Evolutionary conservation across 2,113 vertebrate genomes (phyloP), one percentile per base, ranked within the genome.

Genomic region (Scomber japonicus): DNA sequence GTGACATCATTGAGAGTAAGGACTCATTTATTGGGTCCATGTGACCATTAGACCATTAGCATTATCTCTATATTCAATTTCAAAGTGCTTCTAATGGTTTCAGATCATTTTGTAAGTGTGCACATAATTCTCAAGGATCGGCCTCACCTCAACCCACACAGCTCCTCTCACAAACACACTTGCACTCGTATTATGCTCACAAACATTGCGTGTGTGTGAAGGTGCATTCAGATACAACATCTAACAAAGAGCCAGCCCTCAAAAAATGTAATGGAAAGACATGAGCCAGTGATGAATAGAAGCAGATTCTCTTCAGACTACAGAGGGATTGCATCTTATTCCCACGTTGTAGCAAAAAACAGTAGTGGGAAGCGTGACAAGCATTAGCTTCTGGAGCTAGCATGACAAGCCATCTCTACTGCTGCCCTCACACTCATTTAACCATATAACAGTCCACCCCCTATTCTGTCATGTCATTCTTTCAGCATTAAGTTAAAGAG

Each of bases 1-100:
- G 97, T 8, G 98, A 99, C 95, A 98, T 99, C 89, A 97, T 98
- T 27, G 98, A 99, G 76, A 97, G 98, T 99, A 96, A 95, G 98
- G 8, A 14, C 9, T 46, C 50, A 19, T 71, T 59, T 66, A 46
- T 31, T 73, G 27, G 27, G 4, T 60, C 73, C 5, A 50, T 48
- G 3, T 31, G 19, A 24, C 24, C 45, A 69, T 45, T 65, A 24
- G 19, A 19, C 24, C 45, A 69, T 45, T 65, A 24, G 30, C 13
- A 45, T 45, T 56, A 54, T 48, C 31, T 66, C 35, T 15, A 53
- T 7, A 48, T 70, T 27, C 0, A 16, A 60, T 67, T 35, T 56
- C 6, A 61, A 45, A 65, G 13, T 11, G 3, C 71, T 61, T 66
- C 3, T 19, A 45, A 48, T 45, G 60, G 5, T 68, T 44, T 57